Evolutionary conservation across 2,797 vertebrate genomes (phyloP).

Genomic region (Nyctibius grandis): DNA sequence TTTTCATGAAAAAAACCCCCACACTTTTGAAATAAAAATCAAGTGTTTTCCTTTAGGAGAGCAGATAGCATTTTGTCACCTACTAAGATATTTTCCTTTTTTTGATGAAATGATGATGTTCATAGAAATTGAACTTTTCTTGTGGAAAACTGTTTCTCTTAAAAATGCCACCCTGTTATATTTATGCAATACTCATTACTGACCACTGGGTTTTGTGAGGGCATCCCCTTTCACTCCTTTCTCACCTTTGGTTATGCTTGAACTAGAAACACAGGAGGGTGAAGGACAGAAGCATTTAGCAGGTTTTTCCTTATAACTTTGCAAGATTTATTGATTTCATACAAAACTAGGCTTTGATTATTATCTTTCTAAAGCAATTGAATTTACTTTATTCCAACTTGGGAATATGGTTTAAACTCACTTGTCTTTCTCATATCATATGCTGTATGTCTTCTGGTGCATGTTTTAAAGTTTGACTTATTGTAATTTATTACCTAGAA

Average conservation of each 20-base stretch:
- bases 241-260: neutral
- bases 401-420: conserved; percentile 3
- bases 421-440: neutral
- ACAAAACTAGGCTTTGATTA: neutral
- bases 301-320: neutral
- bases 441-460: neutral
- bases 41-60: neutral
- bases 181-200: neutral
- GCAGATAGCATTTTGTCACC: neutral
- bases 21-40: neutral
- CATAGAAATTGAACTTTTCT: neutral
- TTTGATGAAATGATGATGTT: neutral
- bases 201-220: neutral
- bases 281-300: neutral
- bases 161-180: neutral
- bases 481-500: conserved; percentile 61
- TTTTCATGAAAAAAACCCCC: fast-evolving
- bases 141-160: neutral
- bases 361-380: neutral
- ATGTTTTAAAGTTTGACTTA: conserved; percentile 36
- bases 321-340: conserved; percentile 3
- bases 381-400: neutral
- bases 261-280: neutral
- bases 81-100: neutral
- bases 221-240: neutral